A percentile compares a stretch with the other conserved stretches of the same genome.
These are phyloP conservation scores for Scaptomyza cyrtandrae DNA, from an alignment of 2,888 invertebrate species.

Conservation along the genomic window DNA sequence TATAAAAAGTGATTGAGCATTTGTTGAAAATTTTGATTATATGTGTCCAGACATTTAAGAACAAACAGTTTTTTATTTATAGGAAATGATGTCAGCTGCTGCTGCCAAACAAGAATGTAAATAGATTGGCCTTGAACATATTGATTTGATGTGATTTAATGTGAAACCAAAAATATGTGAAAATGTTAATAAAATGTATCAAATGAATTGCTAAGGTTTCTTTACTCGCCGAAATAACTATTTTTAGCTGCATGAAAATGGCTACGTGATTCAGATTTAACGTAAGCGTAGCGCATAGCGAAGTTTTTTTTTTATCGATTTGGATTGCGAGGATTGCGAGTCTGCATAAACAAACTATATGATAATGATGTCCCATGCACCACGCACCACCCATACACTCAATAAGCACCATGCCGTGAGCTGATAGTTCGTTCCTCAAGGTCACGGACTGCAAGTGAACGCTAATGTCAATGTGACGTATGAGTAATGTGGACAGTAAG, in stretches of 20 bases:
- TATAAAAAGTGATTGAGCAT: conserved; percentile 11
- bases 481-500: conserved; percentile 51
- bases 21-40: background rate
- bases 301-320: conserved; percentile 44
- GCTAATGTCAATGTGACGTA: conserved; percentile 45
- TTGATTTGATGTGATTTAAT: conserved; percentile 1
- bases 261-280: conserved; percentile 17
- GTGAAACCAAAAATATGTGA: conserved; percentile 5
- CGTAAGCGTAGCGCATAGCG: conserved; percentile 44
- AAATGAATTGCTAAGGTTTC: conserved; percentile 42
- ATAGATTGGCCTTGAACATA: background rate
- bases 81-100: background rate
- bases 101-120: background rate
- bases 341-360: conserved; percentile 42
- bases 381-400: background rate
- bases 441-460: conserved; percentile 21
- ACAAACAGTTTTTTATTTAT: background rate
- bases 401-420: conserved; percentile 1
- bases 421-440: conserved; percentile 28
- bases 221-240: conserved; percentile 8
- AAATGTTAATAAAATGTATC: conserved; percentile 4
- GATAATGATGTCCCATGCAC: conserved; percentile 30
- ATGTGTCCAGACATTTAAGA: conserved; percentile 21
- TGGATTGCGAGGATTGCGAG: conserved; percentile 14
- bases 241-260: conserved; percentile 13